These are phyloP conservation scores for Muschampia plurimacula DNA, from an alignment of 2,888 invertebrate species.

Conservation along the genomic window DNA sequence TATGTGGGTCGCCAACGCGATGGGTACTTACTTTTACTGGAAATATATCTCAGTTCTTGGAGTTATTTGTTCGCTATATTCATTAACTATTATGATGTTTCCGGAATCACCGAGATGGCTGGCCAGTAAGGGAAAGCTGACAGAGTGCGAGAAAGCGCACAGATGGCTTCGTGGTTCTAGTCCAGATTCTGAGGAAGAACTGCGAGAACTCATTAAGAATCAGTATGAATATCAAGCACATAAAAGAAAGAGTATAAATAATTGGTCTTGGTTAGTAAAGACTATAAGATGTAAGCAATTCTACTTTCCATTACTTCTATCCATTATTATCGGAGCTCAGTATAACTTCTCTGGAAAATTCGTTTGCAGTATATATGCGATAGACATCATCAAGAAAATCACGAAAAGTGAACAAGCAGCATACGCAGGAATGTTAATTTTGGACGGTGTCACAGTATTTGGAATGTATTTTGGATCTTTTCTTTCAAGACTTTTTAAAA, in stretches of 20 bases:
- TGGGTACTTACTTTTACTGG: constrained; percentile 48
- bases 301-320: constrained; percentile 12
- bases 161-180: constrained; percentile 57
- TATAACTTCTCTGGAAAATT: constrained; percentile 33
- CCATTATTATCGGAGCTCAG: background rate
- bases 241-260: background rate
- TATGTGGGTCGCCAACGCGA: constrained; percentile 53
- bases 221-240: background rate
- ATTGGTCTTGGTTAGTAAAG: background rate
- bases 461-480: constrained; percentile 27
- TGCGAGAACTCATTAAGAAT: constrained; percentile 50
- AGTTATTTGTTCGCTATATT: constrained; percentile 13
- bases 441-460: constrained; percentile 20
- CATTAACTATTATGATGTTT: background rate
- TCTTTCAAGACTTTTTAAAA: constrained; percentile 7
- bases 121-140: constrained; percentile 58
- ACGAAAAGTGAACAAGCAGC: constrained; percentile 11
- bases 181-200: constrained; percentile 53
- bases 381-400: constrained; percentile 26
- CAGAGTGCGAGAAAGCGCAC: constrained; percentile 56
- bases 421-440: constrained; percentile 23
- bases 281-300: constrained; percentile 5
- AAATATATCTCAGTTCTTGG: constrained; percentile 51
- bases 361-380: constrained; percentile 20
- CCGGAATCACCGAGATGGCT: constrained; percentile 54